Conservation (phyloP, 2,888 invertebrate genomes). For the Cataglyphis cursor region DNA sequence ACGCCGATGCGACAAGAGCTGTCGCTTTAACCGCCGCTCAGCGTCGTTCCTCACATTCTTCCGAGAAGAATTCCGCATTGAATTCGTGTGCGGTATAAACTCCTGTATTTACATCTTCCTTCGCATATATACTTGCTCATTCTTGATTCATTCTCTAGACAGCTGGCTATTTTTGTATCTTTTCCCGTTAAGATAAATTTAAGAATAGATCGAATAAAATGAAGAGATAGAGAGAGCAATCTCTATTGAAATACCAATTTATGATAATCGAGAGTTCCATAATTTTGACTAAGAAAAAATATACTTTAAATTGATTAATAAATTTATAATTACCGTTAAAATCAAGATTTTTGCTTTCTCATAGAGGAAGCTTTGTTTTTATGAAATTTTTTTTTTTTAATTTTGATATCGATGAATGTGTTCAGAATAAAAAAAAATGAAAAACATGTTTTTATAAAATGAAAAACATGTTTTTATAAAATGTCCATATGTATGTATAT, state of each 20-base stretch:
- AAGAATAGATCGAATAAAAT: neutral
- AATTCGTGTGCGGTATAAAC: neutral
- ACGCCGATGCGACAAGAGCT: conserved; percentile 1
- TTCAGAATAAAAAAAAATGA: too few relatives aligned
- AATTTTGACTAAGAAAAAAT: neutral
- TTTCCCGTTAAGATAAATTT: neutral
- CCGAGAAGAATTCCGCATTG: neutral
- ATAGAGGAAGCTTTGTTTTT: too few relatives aligned
- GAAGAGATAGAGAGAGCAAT: neutral
- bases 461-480: too few relatives aligned
- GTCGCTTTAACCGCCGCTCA: conserved; percentile 1
- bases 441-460: too few relatives aligned
- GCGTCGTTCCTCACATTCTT: neutral
- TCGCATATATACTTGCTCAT: neutral
- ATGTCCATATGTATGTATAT: too few relatives aligned
- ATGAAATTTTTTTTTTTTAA: too few relatives aligned
- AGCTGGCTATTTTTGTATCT: neutral
- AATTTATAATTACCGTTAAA: neutral
- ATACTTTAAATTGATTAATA: neutral
- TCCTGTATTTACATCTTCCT: neutral
- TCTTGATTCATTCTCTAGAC: neutral
- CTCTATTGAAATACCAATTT: neutral
- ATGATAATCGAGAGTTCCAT: neutral
- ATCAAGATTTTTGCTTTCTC: neutral
- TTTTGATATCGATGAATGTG: too few relatives aligned